A percentile compares a stretch with the other conserved stretches of the same genome.
Evolutionary conservation across 2,113 vertebrate genomes (phyloP).

Genomic region (Hippoglossus stenolepis): DNA sequence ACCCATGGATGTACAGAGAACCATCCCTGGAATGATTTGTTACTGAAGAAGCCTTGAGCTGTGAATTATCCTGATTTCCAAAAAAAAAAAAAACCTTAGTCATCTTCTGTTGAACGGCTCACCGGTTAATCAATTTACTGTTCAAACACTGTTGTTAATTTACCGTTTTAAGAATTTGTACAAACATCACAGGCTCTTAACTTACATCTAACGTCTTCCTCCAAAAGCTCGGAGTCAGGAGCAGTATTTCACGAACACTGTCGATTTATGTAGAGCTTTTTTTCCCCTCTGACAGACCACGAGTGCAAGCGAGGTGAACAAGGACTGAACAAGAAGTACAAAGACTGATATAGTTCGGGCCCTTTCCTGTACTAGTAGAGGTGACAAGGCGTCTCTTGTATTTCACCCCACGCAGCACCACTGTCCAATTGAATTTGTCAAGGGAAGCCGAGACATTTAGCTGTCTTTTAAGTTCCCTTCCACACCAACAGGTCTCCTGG

Average conservation of each 20-base stretch:
- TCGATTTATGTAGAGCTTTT: constrained; percentile 29
- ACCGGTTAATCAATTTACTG: no score
- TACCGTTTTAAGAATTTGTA: neutral
- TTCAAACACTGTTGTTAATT: no score
- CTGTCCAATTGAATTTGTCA: constrained; percentile 66
- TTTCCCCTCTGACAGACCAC: constrained; percentile 1
- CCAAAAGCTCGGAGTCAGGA: neutral
- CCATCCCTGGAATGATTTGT: no score
- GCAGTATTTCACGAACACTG: neutral
- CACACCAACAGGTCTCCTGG: constrained; percentile 63
- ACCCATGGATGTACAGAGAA: neutral
- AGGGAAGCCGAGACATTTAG: constrained; percentile 57
- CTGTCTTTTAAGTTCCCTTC: constrained; percentile 69
- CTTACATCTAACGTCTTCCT: neutral
- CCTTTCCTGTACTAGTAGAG: constrained; percentile 36
- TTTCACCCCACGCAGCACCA: constrained; percentile 50
- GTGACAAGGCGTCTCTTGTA: constrained; percentile 59
- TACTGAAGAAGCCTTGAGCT: no score
- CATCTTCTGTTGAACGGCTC: no score
- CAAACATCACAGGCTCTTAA: neutral
- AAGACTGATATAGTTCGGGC: constrained; percentile 48
- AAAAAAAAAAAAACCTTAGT: no score
- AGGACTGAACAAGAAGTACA: constrained; percentile 41
- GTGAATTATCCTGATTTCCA: no score
- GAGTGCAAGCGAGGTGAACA: constrained; percentile 54